phyloP scores from a whole-genome alignment of 2,888 invertebrate species.

The Standfussiana lucernea region DNA sequence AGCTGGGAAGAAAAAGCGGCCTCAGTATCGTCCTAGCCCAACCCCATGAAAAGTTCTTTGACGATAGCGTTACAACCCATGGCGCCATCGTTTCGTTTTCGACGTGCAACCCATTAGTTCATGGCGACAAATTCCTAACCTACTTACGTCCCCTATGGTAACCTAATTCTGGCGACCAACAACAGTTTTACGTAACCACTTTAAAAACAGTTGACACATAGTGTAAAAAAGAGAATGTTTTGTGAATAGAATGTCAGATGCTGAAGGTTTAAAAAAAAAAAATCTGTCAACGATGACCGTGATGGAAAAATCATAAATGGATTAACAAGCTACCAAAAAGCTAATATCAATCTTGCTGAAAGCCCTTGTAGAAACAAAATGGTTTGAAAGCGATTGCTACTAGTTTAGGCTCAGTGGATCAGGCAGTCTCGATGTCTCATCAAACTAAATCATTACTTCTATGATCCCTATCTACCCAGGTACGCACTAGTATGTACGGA shows the following conservation, averaged over 20 bases:
- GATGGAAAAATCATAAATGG: background rate
- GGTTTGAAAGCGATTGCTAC: background rate
- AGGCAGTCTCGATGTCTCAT: background rate
- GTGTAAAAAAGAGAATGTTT: background rate
- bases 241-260: background rate
- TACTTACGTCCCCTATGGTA: constrained; percentile 44
- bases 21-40: background rate
- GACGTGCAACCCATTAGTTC: constrained; percentile 33
- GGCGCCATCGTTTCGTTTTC: constrained; percentile 21
- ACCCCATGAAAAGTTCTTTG: background rate
- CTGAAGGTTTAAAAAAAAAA: too few relatives aligned
- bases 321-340: background rate
- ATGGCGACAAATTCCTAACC: constrained; percentile 55
- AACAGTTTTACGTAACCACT: constrained; percentile 40
- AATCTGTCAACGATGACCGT: background rate
- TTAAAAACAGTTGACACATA: constrained; percentile 15
- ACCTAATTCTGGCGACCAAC: constrained; percentile 42
- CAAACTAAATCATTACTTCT: background rate
- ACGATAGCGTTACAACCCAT: background rate
- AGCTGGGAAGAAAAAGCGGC: background rate
- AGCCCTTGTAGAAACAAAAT: background rate
- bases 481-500: background rate
- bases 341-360: background rate
- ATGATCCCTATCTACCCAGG: background rate
- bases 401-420: background rate